These are phyloP conservation scores for Cephonodes hylas DNA, from an alignment of 2,888 invertebrate species.

Conservation along the genomic window DNA sequence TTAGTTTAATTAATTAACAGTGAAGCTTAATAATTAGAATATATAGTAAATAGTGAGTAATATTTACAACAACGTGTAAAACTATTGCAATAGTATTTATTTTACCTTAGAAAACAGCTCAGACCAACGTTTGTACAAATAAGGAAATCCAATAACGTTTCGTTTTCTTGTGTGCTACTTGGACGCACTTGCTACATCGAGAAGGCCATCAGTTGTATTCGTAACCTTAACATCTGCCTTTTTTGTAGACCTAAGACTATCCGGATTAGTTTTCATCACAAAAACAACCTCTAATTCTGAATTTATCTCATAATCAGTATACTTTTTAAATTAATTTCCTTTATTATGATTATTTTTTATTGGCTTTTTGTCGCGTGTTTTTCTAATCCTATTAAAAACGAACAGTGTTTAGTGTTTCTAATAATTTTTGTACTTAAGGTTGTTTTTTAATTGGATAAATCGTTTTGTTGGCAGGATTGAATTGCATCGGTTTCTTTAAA, in stretches of 20 bases:
- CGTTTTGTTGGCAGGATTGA: neutral
- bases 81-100: too few species aligned
- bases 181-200: neutral
- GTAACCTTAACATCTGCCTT: neutral
- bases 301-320: too few species aligned
- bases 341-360: neutral
- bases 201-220: neutral
- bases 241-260: neutral
- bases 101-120: neutral
- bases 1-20: too few species aligned
- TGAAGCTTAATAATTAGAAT: too few species aligned
- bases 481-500: too few species aligned
- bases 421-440: neutral
- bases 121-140: neutral
- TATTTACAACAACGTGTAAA: too few species aligned
- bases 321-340: neutral
- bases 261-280: neutral
- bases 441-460: neutral
- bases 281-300: too few species aligned
- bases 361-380: neutral
- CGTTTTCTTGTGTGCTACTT: neutral
- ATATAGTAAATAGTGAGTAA: too few species aligned
- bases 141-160: neutral
- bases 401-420: neutral
- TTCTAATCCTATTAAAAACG: neutral